Conservation (phyloP, 92 coral and sea anemone genomes). For the Virgularia gustaviana region DNA sequence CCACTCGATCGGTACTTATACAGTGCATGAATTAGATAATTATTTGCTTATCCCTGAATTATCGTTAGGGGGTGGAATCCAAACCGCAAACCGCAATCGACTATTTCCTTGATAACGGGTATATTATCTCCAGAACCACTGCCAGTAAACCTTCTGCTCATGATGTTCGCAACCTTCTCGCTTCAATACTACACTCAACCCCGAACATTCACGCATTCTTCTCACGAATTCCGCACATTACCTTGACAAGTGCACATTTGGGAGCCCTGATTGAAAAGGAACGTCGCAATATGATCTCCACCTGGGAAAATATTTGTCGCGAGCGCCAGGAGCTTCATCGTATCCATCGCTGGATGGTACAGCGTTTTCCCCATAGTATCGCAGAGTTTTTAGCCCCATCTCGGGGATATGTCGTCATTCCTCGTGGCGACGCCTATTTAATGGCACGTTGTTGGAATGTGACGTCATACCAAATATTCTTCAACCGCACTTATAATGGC, state of each 20-base stretch:
- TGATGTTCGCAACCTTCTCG: too few relatives aligned
- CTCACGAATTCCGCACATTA: not conserved
- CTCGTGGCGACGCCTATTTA: not conserved
- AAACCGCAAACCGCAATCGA: too few relatives aligned
- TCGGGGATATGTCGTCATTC: not conserved
- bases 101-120: too few relatives aligned
- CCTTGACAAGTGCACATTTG: not conserved
- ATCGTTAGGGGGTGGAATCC: too few relatives aligned
- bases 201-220: too few relatives aligned
- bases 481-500: too few relatives aligned
- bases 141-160: too few relatives aligned
- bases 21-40: too few relatives aligned
- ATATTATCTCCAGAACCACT: too few relatives aligned
- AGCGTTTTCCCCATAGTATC: conserved; percentile 3
- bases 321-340: not conserved
- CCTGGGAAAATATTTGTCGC: not conserved
- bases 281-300: not conserved
- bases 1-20: too few relatives aligned
- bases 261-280: conserved; percentile 12
- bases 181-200: too few relatives aligned
- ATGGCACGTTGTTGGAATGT: not conserved
- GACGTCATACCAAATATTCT: not conserved
- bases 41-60: too few relatives aligned
- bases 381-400: conserved; percentile 1
- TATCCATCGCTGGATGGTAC: not conserved